Base-by-base conservation (phyloP, 2,888 invertebrate genomes). In the Antheraea assamensis region DNA sequence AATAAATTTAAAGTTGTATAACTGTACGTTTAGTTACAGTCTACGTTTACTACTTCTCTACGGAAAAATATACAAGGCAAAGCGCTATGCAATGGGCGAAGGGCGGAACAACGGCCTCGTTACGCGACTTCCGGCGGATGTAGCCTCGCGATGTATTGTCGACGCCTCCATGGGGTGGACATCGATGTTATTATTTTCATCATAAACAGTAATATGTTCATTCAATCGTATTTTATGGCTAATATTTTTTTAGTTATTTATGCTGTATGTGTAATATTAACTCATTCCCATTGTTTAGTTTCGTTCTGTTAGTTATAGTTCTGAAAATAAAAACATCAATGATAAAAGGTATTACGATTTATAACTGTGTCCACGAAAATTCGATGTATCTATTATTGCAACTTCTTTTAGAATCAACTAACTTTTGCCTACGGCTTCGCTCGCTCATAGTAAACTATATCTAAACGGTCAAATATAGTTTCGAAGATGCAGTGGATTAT, bases 121-220 rank as follows among this genome's bases (percentile, higher is more conserved):
- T 94, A 94, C 89, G 90, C 87, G 83, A 89, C 90, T 88, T 94
- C 94, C 94, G 92, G 77, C 92, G 94, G 94, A 94, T 86, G 94
- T 92, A 89, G 91, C 87, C 90, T 89, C 92, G 88, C 89, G 90
- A 92, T 88, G 92, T 91, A 92, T 92, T 92, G 93, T 92, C 88
- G 87, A 84, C 87, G 88, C 86, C 88, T 85, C 79, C 81, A 83
- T 83, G 89, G 93, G 92, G 92, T 91, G 91, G 92, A 91, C 93
- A 89, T 79, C 78, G 85, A 87, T 87, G 87, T 89, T 90, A 90
- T 88, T 88, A 90, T 92, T 90, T 89, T 86, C 83, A 88, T 88
- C 82, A 84, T 82, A 89, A 91, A 91, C 87, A 91, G 90, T 90
- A 86, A 90, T 90, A 89, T 83, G 83, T 58, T 78, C 76, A 77